Conservation (phyloP, 2,888 invertebrate genomes). For the Cosmopolites sordidus region DNA sequence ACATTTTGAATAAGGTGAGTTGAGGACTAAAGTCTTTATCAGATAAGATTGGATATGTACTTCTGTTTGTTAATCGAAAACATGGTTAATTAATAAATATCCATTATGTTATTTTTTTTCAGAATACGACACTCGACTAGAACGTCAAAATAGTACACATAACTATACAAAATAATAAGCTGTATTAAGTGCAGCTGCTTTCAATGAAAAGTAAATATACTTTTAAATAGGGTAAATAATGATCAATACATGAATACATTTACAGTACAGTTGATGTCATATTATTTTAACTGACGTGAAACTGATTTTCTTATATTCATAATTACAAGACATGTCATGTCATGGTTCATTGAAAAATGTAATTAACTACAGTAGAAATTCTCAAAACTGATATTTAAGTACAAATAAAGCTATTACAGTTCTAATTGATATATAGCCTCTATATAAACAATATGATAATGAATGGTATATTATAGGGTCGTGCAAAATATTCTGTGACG, state of each 20-base stretch:
- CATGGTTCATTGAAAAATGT: background rate
- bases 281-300: too few relatives aligned
- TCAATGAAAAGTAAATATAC: background rate
- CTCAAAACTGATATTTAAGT: constrained; percentile 14
- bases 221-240: background rate
- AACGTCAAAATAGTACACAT: constrained; percentile 1
- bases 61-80: constrained; percentile 14
- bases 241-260: background rate
- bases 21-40: too few relatives aligned
- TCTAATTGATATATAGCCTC: constrained; percentile 7
- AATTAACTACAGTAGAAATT: constrained; percentile 3
- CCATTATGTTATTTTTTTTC: background rate
- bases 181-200: background rate
- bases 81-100: background rate
- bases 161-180: background rate
- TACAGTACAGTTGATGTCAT: too few relatives aligned
- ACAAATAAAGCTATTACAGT: constrained; percentile 11
- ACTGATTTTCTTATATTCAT: too few relatives aligned
- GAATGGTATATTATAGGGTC: constrained; percentile 1
- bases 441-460: constrained; percentile 3
- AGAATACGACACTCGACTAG: constrained; percentile 4
- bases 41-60: background rate
- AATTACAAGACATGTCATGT: background rate
- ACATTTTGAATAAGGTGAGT: background rate
- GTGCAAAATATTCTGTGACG: too few relatives aligned